A percentile compares a stretch with the other conserved stretches of the same genome.
phyloP scores from a whole-genome alignment of 2,113 vertebrate genomes.

The Etheostoma spectabile region DNA sequence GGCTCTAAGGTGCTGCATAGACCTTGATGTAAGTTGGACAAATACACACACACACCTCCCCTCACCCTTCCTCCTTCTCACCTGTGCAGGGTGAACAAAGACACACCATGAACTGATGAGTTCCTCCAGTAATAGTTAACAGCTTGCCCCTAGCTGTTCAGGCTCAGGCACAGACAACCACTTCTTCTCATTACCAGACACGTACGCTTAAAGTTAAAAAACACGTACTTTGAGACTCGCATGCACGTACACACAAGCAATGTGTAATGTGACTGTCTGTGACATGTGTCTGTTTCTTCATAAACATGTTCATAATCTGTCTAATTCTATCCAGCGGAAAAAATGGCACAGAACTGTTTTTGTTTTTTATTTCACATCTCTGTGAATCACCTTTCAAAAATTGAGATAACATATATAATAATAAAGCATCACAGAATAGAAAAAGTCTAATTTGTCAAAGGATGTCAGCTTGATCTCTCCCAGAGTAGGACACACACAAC shows the following conservation, averaged over 20 bases:
- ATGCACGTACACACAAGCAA: not conserved
- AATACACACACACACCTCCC: constrained; percentile 6
- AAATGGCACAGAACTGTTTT: not conserved
- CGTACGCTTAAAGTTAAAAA: not conserved
- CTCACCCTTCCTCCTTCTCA: constrained; percentile 15
- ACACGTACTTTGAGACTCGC: not conserved
- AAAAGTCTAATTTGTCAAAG: constrained; percentile 16
- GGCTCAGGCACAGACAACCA: not conserved
- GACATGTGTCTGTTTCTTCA: constrained; percentile 19
- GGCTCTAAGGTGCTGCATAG: constrained; percentile 45
- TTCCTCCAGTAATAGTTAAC: constrained; percentile 36
- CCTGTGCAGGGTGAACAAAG: constrained; percentile 55
- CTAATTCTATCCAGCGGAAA: not conserved
- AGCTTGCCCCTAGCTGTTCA: constrained; percentile 22
- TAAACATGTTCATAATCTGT: constrained; percentile 15
- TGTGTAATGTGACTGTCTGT: constrained; percentile 4
- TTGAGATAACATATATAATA: not conserved
- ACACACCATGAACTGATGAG: constrained; percentile 47
- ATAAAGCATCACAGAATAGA: constrained; percentile 1
- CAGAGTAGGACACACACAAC: not conserved
- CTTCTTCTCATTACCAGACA: not conserved
- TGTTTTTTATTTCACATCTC: not conserved
- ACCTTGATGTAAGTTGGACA: constrained; percentile 46
- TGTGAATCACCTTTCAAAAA: not conserved
- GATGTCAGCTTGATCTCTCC: not conserved